phyloP scores from a whole-genome alignment of 2,113 vertebrate species.

The Accipiter virgatus region DNA sequence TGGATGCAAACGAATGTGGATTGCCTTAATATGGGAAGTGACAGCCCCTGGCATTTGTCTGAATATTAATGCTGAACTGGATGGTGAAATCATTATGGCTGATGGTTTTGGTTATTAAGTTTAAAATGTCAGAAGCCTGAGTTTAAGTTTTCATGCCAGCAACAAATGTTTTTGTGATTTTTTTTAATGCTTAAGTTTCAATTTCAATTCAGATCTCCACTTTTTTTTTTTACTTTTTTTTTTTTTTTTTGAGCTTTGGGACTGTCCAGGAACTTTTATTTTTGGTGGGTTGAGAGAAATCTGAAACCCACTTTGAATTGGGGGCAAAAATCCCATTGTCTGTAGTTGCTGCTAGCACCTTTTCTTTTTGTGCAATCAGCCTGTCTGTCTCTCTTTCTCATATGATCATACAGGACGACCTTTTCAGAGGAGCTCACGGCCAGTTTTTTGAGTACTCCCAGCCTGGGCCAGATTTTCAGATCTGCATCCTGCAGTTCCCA shows the following conservation, averaged over 20 bases:
- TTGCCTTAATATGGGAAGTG: conserved; percentile 59
- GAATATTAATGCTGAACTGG: conserved; percentile 35
- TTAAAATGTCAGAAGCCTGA: conserved; percentile 33
- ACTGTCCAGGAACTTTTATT: not conserved
- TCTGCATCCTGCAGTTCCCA: not conserved
- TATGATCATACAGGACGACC: not conserved
- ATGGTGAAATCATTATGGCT: conserved; percentile 45
- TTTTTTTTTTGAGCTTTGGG: not conserved
- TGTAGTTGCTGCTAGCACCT: not conserved
- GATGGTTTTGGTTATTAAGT: conserved; percentile 51
- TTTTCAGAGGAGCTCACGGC: not conserved
- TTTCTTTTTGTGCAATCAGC: not conserved
- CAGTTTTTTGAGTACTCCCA: not conserved
- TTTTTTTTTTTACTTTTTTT: not conserved
- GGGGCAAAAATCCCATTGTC: not conserved
- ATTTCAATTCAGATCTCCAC: conserved; percentile 37
- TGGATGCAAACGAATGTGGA: conserved; percentile 38
- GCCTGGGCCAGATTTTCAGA: not conserved
- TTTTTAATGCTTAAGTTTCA: conserved; percentile 54
- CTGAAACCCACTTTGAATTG: not conserved
- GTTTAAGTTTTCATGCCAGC: conserved; percentile 41
- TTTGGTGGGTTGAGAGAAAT: not conserved
- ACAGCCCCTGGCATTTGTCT: conserved; percentile 16
- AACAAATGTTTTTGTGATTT: conserved; percentile 40
- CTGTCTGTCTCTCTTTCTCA: not conserved